These are phyloP conservation scores for Gobius niger DNA, from an alignment of 2,113 vertebrate genomes.

Conservation along the genomic window DNA sequence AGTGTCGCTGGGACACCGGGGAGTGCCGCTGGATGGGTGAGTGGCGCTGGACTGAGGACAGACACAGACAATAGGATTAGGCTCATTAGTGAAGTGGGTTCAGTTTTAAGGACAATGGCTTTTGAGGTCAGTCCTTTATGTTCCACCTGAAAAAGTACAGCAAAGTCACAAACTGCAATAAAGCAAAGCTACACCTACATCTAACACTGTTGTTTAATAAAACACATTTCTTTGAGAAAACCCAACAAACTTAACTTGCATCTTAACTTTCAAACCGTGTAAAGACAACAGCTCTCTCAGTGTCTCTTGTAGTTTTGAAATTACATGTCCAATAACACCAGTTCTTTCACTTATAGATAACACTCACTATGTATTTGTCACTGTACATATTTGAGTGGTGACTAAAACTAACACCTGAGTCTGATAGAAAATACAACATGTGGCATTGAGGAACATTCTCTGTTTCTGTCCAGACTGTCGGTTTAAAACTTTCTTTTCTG, in stretches of 20 bases:
- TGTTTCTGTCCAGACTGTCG: neutral
- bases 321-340: neutral
- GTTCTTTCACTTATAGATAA: no score
- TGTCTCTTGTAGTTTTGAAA: neutral
- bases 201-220: neutral
- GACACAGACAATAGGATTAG: neutral
- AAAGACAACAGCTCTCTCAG: no score
- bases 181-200: neutral
- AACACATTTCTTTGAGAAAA: neutral
- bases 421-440: neutral
- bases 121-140: neutral
- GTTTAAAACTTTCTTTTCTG: neutral
- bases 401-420: neutral
- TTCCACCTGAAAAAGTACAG: neutral
- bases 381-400: neutral
- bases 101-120: neutral
- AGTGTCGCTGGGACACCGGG: constrained; percentile 85
- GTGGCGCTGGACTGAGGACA: constrained; percentile 82
- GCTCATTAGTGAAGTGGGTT: neutral
- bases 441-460: neutral
- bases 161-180: neutral
- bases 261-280: neutral
- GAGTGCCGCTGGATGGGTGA: constrained; percentile 82
- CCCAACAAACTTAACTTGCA: neutral
- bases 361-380: neutral